Evolutionary conservation across 1,140 invertebrate species (phyloP).

Genomic region (Dryas iulia): DNA sequence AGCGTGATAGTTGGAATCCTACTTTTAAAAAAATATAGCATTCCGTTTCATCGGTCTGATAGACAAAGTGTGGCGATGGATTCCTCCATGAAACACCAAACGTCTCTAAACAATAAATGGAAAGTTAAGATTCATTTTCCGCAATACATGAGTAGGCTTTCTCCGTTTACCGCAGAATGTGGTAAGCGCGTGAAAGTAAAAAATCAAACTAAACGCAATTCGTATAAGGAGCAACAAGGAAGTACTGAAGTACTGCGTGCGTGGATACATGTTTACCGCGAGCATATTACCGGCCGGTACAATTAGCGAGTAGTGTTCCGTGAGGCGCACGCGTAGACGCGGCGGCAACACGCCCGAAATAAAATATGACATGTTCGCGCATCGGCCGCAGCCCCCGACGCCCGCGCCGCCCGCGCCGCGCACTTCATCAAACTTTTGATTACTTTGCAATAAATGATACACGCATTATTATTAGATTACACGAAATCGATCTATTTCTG

Average conservation of each 20-base stretch:
- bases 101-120: too few species aligned
- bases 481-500: background rate
- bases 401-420: background rate
- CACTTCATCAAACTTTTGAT: constrained; percentile 5
- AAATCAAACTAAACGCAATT: too few species aligned
- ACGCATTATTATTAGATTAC: background rate
- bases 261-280: background rate
- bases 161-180: too few species aligned
- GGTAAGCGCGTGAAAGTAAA: too few species aligned
- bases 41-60: too few species aligned
- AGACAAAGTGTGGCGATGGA: too few species aligned
- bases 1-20: too few species aligned
- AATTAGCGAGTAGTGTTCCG: constrained; percentile 6
- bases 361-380: constrained; percentile 29
- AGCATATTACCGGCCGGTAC: background rate
- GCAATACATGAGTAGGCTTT: too few species aligned
- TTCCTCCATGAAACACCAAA: too few species aligned
- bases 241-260: background rate
- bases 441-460: background rate
- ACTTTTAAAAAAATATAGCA: too few species aligned
- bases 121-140: too few species aligned
- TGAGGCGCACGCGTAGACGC: constrained; percentile 14
- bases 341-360: constrained; percentile 31
- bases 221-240: background rate
- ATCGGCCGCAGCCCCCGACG: constrained; percentile 4